phyloP scores from a whole-genome alignment of 2,888 invertebrate genomes.

The Tipula vernalis region DNA sequence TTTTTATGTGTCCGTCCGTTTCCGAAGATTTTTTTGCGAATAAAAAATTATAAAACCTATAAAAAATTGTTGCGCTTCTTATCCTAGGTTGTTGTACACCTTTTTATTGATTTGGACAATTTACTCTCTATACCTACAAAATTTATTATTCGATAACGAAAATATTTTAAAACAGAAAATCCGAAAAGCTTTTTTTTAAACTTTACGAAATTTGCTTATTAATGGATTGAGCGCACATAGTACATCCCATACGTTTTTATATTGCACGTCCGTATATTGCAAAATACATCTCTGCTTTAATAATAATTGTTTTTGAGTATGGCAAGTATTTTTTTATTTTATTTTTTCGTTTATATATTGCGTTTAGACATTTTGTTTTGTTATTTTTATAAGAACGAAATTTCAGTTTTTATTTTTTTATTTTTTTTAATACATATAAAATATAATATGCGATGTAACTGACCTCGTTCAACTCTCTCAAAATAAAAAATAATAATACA shows the following conservation, averaged over 20 bases:
- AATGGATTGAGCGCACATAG: background rate
- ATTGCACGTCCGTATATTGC: background rate
- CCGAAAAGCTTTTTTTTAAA: background rate
- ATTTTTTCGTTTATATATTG: background rate
- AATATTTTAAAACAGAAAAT: background rate
- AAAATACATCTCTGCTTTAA: background rate
- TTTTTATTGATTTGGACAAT: background rate
- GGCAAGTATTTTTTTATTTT: background rate
- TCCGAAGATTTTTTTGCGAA: background rate
- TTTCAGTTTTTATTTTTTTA: background rate
- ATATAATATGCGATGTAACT: slow-evolving; percentile 9
- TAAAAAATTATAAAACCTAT: background rate
- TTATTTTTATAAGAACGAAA: slow-evolving; percentile 4
- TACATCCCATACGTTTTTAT: background rate
- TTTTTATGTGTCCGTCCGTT: background rate
- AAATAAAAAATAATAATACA: background rate
- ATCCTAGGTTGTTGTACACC: background rate
- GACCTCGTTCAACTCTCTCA: slow-evolving; percentile 5
- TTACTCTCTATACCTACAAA: background rate
- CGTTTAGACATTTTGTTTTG: slow-evolving; percentile 4
- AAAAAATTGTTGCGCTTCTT: background rate
- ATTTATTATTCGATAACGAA: background rate
- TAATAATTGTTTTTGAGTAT: slow-evolving; percentile 4
- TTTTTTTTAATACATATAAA: background rate
- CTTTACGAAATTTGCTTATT: background rate